phyloP scores from a whole-genome alignment of 2,113 vertebrate species.

The Gorsachius goisagi region DNA sequence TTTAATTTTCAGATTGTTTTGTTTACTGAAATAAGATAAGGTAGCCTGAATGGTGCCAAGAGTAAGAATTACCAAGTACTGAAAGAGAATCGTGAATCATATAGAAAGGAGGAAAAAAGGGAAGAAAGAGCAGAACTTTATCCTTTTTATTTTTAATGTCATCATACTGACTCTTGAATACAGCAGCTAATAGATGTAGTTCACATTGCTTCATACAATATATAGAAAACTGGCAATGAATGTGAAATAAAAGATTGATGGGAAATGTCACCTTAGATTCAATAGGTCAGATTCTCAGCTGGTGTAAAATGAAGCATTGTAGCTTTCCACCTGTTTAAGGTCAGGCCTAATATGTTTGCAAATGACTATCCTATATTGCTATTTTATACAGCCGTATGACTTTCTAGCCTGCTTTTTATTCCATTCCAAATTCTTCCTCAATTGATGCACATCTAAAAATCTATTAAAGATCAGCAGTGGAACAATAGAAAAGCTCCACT shows the following conservation, averaged over 20 bases:
- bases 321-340: not conserved
- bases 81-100: not conserved
- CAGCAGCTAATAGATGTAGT: not conserved
- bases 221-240: not conserved
- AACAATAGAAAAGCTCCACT: not conserved
- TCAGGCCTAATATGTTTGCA: not conserved
- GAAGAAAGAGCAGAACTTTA: not conserved
- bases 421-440: not conserved
- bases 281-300: not conserved
- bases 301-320: not conserved
- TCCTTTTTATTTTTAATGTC: not conserved
- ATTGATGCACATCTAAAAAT: not conserved
- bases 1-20: not conserved
- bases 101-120: not conserved
- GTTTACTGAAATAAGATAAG: not conserved
- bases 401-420: not conserved
- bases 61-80: not conserved
- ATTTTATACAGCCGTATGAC: not conserved
- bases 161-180: not conserved
- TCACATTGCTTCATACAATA: not conserved
- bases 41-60: not conserved
- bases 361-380: not conserved
- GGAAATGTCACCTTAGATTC: constrained; percentile 2
- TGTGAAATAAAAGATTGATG: not conserved
- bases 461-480: not conserved